Base-by-base conservation (phyloP, 2,113 vertebrate species). In the Hippolais icterina region DNA sequence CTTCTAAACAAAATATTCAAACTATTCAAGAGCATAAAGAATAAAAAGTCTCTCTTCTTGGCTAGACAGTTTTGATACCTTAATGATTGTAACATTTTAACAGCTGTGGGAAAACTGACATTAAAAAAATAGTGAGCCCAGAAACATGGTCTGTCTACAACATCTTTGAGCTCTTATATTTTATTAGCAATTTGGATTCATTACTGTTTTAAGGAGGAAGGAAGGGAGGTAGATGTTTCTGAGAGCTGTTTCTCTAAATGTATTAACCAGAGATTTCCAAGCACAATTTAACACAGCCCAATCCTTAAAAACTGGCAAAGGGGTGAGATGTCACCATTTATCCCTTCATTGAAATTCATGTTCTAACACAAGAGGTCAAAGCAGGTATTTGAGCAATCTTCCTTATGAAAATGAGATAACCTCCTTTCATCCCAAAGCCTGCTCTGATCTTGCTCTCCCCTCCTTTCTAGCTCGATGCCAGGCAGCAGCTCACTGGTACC, bases 101-200 rank as follows among this genome's bases (percentile, higher is more conserved):
- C 97, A 97, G 96, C 96, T 98, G 95, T 97, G 97, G 97, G 97
- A 97, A 98, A 97, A 96, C 80, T 83, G 97, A 97, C 97, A 97
- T 98, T 92, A 92, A 97, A 98, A 97, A 97, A 97, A 95, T 95
- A 97, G 90, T 80, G 92, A 97, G 91, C 89, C 85, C 93, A 97
- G 96, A 97, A 98, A 98, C 96, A 98, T 65, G 90, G 95, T 92
- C 90, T 96, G 92, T 83, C 76, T 69, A 95, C 92, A 97, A 95
- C 89, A 96, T 97, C 97, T 98, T 97, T 97, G 95, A 97, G 94
- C 95, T 97, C 97, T 97, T 97, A 96, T 94, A 95, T 98, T 98
- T 98, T 98, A 98, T 98, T 98, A 98, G 97, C 97, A 97, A 98
- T 98, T 98, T 98, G 97, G 97, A 97, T 97, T 97, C 97, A 97